Conservation (phyloP, 1,140 invertebrate genomes). For the Bombus breviceps region DNA sequence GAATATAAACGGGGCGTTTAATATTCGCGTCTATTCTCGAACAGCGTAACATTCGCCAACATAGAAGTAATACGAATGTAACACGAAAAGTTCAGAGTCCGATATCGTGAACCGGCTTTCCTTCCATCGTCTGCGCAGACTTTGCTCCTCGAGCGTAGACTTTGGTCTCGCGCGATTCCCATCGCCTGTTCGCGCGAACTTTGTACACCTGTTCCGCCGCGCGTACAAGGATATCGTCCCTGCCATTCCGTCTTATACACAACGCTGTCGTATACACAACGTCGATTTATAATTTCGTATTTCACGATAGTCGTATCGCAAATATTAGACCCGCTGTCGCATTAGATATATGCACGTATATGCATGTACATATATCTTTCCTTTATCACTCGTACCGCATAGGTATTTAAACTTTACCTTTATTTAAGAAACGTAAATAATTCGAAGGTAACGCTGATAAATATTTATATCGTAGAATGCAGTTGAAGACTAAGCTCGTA, state of each 20-base stretch:
- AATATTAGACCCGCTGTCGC: not conserved
- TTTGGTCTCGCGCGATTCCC: conserved; percentile 41
- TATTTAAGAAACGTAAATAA: not conserved
- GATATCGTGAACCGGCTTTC: conserved; percentile 61
- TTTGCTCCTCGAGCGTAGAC: conserved; percentile 53
- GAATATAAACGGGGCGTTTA: not conserved
- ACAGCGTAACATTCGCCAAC: not conserved
- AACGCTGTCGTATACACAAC: rapidly evolving
- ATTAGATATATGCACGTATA: not conserved
- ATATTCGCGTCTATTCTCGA: not conserved
- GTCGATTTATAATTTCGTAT: not conserved
- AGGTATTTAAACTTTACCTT: not conserved
- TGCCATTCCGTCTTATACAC: not conserved
- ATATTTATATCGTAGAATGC: not conserved
- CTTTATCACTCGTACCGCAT: not conserved
- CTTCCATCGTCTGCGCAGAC: conserved; percentile 50
- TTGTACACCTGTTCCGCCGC: not conserved
- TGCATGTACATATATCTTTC: not conserved
- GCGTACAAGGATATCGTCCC: not conserved
- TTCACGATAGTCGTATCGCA: not conserved
- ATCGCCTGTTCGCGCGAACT: not conserved
- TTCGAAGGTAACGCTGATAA: not conserved
- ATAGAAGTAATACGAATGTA: not conserved
- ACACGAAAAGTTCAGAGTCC: conserved; percentile 52
- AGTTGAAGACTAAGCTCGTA: not conserved